Evolutionary conservation across 1,140 invertebrate species (phyloP).

Genomic region (Lucilia cuprina): DNA sequence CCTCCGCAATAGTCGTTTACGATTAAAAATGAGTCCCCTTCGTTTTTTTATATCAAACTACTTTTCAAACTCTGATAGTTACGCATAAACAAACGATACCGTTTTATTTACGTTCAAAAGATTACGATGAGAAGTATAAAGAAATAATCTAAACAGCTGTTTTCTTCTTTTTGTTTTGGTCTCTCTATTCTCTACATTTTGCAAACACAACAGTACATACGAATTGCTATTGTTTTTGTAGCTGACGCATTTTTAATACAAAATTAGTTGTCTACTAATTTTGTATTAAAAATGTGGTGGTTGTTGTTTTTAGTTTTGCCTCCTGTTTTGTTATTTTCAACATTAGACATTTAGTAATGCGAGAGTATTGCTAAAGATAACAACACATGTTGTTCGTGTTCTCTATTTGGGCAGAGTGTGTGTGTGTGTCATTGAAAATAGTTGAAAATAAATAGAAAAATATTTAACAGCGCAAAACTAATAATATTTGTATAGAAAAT

Average conservation of each 20-base stretch:
- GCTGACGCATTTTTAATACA: background rate
- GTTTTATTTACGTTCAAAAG: too few relatives aligned
- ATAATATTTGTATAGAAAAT: background rate
- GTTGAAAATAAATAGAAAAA: background rate
- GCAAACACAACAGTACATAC: too few relatives aligned
- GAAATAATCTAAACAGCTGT: background rate
- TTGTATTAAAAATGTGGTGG: background rate
- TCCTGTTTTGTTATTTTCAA: background rate
- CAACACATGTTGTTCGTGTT: background rate
- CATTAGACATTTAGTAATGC: background rate
- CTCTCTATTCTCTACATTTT: background rate
- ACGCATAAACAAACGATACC: too few relatives aligned
- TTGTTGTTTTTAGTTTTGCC: background rate
- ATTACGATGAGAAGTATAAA: too few relatives aligned
- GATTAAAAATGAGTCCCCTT: too few relatives aligned
- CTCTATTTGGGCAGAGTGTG: too few relatives aligned
- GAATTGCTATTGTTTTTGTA: background rate
- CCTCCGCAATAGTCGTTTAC: too few relatives aligned
- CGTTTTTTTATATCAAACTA: too few relatives aligned
- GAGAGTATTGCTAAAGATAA: background rate
- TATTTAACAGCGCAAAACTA: background rate
- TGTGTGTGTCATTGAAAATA: background rate
- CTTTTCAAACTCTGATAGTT: too few relatives aligned
- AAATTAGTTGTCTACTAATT: background rate
- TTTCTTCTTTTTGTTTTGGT: background rate